Conservation (phyloP, 1,140 invertebrate genomes). For the Caenorhabditis inopinata region DNA sequence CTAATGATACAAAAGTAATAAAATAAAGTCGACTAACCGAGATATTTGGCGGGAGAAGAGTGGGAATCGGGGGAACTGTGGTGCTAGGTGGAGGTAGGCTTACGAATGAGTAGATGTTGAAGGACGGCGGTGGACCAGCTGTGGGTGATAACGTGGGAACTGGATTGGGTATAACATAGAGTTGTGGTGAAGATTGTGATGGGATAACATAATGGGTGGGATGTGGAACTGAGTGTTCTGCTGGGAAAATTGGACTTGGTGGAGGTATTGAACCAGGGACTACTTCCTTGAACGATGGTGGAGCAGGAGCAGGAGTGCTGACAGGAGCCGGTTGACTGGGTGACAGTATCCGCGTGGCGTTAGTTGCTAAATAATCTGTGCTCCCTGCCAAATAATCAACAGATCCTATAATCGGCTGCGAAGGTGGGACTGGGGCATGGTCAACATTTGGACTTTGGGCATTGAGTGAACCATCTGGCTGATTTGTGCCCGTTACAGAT, state of each 20-base stretch:
- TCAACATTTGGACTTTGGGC: too few relatives aligned
- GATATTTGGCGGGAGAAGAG: conserved; percentile 13
- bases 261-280: too few relatives aligned
- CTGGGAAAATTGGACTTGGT: not conserved
- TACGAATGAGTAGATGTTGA: not conserved
- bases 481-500: not conserved
- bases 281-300: not conserved
- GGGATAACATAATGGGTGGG: not conserved
- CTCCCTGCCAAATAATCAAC: too few relatives aligned
- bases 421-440: too few relatives aligned
- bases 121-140: not conserved
- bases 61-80: conserved; percentile 6
- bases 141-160: not conserved
- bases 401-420: too few relatives aligned
- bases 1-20: not conserved
- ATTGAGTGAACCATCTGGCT: too few relatives aligned
- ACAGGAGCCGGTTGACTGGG: not conserved
- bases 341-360: too few relatives aligned
- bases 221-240: not conserved
- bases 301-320: not conserved
- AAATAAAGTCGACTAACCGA: conserved; percentile 9
- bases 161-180: not conserved
- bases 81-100: not conserved
- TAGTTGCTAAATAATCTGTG: too few relatives aligned
- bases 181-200: not conserved